Evolutionary conservation across 2,888 invertebrate genomes (phyloP), one percentile per base, ranked within the genome.

Genomic region (Margaritifera margaritifera): DNA sequence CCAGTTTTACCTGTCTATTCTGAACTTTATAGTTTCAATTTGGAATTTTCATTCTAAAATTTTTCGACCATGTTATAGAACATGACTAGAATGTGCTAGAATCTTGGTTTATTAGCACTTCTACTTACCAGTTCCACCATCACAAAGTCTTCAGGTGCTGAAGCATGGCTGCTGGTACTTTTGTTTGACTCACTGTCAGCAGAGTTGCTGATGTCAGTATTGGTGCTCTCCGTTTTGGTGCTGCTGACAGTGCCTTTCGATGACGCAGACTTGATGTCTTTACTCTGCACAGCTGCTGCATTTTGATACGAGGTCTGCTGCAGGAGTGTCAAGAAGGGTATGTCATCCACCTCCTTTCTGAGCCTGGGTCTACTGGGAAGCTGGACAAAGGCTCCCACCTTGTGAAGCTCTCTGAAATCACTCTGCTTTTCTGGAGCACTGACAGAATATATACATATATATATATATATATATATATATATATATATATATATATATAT

Each of bases 51-150:
- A 42, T 42, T 42, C 42, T 42, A 15, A 42, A 42, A 15, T 2
- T 42, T 2, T 15, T 8, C 15, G 42, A 42, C 11, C 42, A 42
- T 42, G 42, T 42, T 42, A 42, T 42, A 42, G 15, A 15, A 42
- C 42, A 42, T 42, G 2, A 42, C 15, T 42, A 42, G 11, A 42
- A 11, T 42, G 42, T 11, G 42, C 42, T 42, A 42, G 42, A 42
- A 52, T 19, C 25, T 53, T 56, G 20, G 11, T 24, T 42, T 42
- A 42, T 42, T 42, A 15, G 15, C 50, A 60, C 20, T 60, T 15
- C 50, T 54, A 91, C 91, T 92, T 92, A 93, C 93, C 92, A 93
- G 91, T 90, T 93, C 93, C 88, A 94, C 93, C 92, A 93, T 92
- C 88, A 93, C 93, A 91, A 93, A 93, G 89, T 93, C 93, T 81